phyloP scores from a whole-genome alignment of 2,113 vertebrate genomes.

The Thymallus thymallus region DNA sequence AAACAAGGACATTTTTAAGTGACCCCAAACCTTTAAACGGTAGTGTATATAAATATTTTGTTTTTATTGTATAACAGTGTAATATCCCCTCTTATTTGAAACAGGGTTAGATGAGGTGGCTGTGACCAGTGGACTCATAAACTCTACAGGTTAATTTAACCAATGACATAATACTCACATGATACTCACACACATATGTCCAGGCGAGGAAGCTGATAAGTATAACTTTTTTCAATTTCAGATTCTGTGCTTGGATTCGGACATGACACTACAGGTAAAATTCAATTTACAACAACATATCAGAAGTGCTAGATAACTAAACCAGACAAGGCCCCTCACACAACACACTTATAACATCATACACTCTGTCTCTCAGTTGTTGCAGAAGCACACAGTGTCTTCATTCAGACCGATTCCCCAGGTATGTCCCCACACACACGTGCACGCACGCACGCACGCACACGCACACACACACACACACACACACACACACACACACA shows the following conservation, averaged over 20 bases:
- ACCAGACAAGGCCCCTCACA: not conserved
- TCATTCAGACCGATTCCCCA: constrained; percentile 29
- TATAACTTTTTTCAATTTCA: constrained; percentile 3
- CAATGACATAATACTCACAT: not conserved
- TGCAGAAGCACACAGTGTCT: not conserved
- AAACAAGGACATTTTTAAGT: no score
- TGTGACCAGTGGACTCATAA: constrained; percentile 34
- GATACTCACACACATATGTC: not conserved
- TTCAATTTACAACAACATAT: not conserved
- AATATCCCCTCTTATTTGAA: not conserved
- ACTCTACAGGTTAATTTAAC: constrained; percentile 45
- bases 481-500: no score
- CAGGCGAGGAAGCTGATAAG: not conserved
- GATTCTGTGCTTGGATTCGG: constrained; percentile 36
- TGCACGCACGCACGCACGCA: not conserved
- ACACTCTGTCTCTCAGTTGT: not conserved
- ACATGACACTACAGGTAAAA: constrained; percentile 62
- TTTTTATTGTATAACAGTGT: not conserved
- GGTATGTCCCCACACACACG: not conserved
- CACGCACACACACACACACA: not conserved
- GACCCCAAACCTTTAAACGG: no score
- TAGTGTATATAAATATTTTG: no score
- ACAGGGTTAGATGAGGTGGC: constrained; percentile 32
- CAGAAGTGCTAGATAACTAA: not conserved
- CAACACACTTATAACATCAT: no score